Evolutionary conservation across 2,797 vertebrate genomes (phyloP), one percentile per base, ranked within the genome.

Genomic region (Hephaestus fuliginosus): DNA sequence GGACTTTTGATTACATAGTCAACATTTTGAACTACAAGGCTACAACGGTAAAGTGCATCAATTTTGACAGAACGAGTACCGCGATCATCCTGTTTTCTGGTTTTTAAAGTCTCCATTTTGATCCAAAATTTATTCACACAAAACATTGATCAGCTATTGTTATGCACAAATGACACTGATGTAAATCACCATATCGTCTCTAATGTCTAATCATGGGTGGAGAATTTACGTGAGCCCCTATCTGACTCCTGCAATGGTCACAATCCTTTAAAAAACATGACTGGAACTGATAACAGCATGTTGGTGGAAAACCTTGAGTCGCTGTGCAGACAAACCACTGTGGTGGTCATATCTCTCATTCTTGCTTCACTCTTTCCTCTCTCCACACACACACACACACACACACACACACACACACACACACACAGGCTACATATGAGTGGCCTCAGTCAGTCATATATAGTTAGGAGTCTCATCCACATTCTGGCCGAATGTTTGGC

Each of bases 381-480:
- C n/a, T 43, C 12, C 48, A 8, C 67, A n/a, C 55, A 30, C 39
- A n/a, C 71, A 76, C 74, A 64, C 51, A 74, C 46, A 39, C 48
- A 78, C 55, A 48, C 61, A 49, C 61, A 46, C 57, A 78, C 53
- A 60, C 69, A 64, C 66, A 74, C 61, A 58, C 33, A 49, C 58
- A 65, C 48, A 20, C 5, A 33, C 13, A 66, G 1, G 28, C 67
- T 30, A 74, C 69, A 82, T 72, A 56, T 66, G 82, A 87, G 81
- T 67, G 78, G 64, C 84, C 81, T 70, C 77, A 80, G 86, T 84
- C 85, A 89, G 90, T 93, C 91, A 90, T 85, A 89, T 74, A 36
- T 57, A 81, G 83, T 93, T 92, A 92, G 79, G 67, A 61, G 83
- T 80, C 89, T 93, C 92, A 93, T 93, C 93, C 92, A 93, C 88